Conservation (phyloP, 2,113 vertebrate species). For the Caloenas nicobarica region DNA sequence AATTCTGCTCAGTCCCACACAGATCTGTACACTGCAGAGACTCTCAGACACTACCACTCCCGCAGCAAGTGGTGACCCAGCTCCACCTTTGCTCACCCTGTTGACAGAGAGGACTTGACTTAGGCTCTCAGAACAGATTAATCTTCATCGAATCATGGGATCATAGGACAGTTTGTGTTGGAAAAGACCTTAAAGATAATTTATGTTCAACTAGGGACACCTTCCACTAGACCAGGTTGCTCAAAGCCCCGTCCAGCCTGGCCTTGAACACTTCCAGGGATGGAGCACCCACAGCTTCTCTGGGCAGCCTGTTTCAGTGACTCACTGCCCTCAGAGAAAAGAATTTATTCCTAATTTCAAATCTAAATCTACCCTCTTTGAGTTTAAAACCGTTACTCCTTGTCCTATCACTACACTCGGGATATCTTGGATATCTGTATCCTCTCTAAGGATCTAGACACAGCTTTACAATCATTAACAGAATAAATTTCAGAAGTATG, state of each 20-base stretch:
- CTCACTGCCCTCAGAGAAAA: not conserved
- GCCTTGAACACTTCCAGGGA: not conserved
- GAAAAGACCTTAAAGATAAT: not conserved
- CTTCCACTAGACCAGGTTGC: fast-evolving
- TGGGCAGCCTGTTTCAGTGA: not conserved
- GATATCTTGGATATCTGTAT: not conserved
- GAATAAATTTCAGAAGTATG: not conserved
- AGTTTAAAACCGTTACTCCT: not conserved
- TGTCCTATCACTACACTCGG: not conserved
- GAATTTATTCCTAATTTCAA: not conserved
- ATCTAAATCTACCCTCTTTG: not conserved
- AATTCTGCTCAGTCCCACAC: not conserved
- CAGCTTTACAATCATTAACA: not conserved
- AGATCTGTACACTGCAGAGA: not conserved
- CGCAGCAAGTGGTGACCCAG: not conserved
- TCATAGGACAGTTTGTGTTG: not conserved
- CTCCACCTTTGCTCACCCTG: not conserved
- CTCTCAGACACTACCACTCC: not conserved
- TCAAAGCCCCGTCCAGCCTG: not conserved
- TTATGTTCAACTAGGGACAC: fast-evolving
- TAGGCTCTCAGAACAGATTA: not conserved
- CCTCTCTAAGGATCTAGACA: not conserved
- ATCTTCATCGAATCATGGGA: not conserved
- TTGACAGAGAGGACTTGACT: not conserved
- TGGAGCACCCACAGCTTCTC: not conserved